phyloP scores from a whole-genome alignment of 53 echinoderm and acorn worm genomes.

The Zoroaster sp. region DNA sequence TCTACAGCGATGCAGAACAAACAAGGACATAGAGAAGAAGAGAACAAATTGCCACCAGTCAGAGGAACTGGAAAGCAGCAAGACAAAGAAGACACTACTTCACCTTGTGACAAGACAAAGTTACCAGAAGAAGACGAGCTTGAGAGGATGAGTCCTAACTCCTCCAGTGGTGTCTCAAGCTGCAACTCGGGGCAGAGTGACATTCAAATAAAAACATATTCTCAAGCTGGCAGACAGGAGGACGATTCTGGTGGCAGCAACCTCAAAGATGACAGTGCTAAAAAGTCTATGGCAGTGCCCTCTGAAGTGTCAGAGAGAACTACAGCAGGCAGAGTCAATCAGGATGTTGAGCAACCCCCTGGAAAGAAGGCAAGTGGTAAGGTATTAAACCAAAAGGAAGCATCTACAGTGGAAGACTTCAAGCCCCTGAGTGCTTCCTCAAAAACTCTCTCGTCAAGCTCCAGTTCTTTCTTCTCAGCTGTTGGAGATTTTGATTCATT shows the following conservation, averaged over 20 bases:
- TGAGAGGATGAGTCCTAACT: slow-evolving; percentile 58
- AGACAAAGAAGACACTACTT: neutral
- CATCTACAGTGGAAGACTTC: neutral
- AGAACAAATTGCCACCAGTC: neutral
- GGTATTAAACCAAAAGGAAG: neutral
- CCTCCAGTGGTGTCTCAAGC: slow-evolving; percentile 67
- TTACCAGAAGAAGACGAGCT: neutral
- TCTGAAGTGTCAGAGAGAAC: neutral
- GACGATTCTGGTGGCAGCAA: neutral
- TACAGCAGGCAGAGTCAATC: neutral
- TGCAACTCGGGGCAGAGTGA: slow-evolving; percentile 12
- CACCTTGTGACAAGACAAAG: slow-evolving; percentile 18
- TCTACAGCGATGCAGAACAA: neutral
- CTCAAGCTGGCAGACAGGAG: neutral
- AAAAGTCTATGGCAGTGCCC: neutral
- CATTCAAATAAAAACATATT: neutral
- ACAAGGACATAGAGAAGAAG: neutral
- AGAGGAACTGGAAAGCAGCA: neutral
- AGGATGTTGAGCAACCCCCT: neutral
- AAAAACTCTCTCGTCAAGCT: slow-evolving; percentile 29
- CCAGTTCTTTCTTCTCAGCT: slow-evolving; percentile 18
- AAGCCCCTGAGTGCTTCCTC: slow-evolving; percentile 22
- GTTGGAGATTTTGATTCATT: slow-evolving; percentile 3
- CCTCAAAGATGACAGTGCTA: neutral
- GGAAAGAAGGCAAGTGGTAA: neutral